Base-by-base conservation (phyloP, 2,797 vertebrate species). In the Masticophis lateralis region DNA sequence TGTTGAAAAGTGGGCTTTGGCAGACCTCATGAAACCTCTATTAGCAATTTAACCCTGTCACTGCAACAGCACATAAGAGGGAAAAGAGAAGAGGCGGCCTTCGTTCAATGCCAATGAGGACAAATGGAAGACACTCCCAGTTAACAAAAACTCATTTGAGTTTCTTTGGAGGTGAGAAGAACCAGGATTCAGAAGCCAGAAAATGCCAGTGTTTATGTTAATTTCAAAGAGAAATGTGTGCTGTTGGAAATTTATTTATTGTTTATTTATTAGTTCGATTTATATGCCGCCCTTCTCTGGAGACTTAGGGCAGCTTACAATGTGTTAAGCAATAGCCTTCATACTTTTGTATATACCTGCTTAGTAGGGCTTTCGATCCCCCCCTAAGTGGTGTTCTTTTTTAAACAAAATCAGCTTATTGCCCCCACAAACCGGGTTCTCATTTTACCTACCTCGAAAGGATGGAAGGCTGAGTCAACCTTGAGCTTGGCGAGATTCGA, bases 21-120 rank as follows among this genome's bases (percentile, higher is more conserved):
- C 98, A 98, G 98, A 99, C 98, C 98, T 99, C 98, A 98, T 98
- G 98, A 98, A 99, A 98, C 97, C 97, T 98, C 98, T 98, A 99
- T 99, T 99, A 99, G 98, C 98, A 98, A 98, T 98, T 98, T 99
- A 99, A 99, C 98, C 98, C 98, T 97, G 96, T 97, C 96, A 4
- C 94, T 95, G 92, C 98, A 97, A 97, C 94, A 92, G 93, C 90
- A 88, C 91, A 83, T 47, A 96, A 93, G 59, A 60, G 18, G 61
- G 86, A 95, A 0, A 0, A 93, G 93, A 88, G 95, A 92, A 87
- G 91, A 43, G 74, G n/a, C 25, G 7, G 66, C 56, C n/a, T 55
- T 37, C 59, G 59, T 69, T 56, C 92, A 92, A 57, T 0, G 0
- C 3, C 4, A 90, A 60, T 79, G 89, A 86, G 93, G 95, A 91